Conservation (phyloP, 2,113 vertebrate species). For the Vimba vimba region DNA sequence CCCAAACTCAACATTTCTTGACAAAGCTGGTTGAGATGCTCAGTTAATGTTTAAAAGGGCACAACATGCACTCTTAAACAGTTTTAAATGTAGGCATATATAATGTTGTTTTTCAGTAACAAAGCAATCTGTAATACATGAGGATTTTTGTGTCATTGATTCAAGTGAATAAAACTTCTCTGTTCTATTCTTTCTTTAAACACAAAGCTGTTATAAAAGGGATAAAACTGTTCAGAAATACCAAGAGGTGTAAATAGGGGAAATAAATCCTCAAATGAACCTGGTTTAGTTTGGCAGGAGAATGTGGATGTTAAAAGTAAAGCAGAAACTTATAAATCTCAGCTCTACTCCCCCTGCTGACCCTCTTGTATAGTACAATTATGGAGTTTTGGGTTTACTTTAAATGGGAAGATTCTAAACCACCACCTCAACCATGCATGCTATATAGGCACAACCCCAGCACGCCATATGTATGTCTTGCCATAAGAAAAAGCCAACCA, state of each 20-base stretch:
- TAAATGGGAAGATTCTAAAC: background rate
- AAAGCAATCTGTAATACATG: background rate
- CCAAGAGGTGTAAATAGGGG: background rate
- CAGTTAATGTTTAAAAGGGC: background rate
- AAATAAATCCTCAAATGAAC: background rate
- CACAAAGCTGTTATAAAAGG: background rate
- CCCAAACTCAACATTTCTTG: background rate
- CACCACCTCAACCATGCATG: background rate
- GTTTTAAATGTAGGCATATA: background rate
- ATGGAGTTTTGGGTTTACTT: background rate
- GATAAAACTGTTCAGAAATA: background rate
- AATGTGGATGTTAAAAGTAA: background rate
- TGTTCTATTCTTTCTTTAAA: background rate
- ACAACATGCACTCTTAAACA: background rate
- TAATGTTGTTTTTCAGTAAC: background rate
- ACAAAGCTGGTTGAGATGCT: background rate
- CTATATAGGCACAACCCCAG: background rate
- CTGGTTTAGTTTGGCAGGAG: slow-evolving; percentile 8
- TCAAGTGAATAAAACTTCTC: background rate
- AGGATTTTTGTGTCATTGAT: background rate
- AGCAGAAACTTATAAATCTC: slow-evolving; percentile 2
- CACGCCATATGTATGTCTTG: background rate
- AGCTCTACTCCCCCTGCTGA: slow-evolving; percentile 51
- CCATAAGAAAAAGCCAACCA: background rate
- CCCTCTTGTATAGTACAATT: slow-evolving; percentile 17